Evolutionary conservation across 2,113 vertebrate species (phyloP).

Genomic region (Pseudopipra pipra): DNA sequence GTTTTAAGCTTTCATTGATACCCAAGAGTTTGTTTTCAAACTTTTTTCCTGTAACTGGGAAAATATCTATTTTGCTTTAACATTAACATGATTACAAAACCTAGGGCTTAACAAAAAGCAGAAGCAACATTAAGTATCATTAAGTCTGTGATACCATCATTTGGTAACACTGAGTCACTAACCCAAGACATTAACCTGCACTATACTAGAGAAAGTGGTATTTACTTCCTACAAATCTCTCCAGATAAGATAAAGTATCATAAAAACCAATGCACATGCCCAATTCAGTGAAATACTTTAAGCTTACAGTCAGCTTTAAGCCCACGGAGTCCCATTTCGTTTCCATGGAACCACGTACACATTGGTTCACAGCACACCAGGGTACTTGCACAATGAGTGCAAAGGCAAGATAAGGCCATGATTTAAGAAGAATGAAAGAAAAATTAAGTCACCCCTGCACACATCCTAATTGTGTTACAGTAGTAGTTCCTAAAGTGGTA

Average conservation of each 20-base stretch:
- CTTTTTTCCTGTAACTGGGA: not conserved
- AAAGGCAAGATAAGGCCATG: not conserved
- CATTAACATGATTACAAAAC: not conserved
- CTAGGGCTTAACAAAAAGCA: not conserved
- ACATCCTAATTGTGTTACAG: not conserved
- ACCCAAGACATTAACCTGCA: not conserved
- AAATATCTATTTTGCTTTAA: not conserved
- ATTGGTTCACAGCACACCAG: not conserved
- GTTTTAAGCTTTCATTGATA: not conserved
- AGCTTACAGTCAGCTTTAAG: not conserved
- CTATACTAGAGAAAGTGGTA: not conserved
- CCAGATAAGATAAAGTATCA: not conserved
- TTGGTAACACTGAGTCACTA: slow-evolving; percentile 12
- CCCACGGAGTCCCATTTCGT: not conserved
- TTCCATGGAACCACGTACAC: not conserved
- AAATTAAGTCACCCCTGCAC: not conserved
- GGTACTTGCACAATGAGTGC: not conserved
- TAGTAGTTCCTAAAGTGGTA: not conserved
- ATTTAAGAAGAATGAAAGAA: not conserved
- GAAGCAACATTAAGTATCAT: not conserved
- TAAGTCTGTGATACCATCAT: not conserved
- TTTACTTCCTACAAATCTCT: not conserved
- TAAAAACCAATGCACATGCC: not conserved
- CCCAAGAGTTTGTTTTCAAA: not conserved
- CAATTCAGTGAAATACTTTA: not conserved